Evolutionary conservation across 2,888 invertebrate genomes (phyloP).

Genomic region (Desoria tigrina): DNA sequence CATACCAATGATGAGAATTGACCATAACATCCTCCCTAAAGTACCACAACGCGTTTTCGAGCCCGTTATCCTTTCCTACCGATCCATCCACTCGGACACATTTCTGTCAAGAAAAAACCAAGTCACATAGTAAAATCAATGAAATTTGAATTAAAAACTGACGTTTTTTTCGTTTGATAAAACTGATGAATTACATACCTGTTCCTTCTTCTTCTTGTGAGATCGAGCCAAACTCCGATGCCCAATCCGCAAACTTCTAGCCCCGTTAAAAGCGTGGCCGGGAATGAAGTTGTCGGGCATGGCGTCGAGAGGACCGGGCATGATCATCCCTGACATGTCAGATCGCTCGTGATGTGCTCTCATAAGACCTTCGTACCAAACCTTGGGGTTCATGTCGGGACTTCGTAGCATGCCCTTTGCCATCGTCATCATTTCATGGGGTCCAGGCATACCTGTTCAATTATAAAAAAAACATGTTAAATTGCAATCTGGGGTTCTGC

Average conservation of each 20-base stretch:
- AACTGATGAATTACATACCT: not conserved
- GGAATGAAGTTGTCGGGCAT: slow-evolving; percentile 36
- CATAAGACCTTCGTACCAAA: slow-evolving; percentile 33
- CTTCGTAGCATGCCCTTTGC: slow-evolving; percentile 14
- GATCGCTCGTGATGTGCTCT: slow-evolving; percentile 19
- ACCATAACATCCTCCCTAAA: slow-evolving; percentile 37
- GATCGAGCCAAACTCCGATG: not conserved
- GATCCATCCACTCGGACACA: slow-evolving; percentile 8
- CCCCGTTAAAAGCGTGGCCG: slow-evolving; percentile 22
- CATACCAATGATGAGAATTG: slow-evolving; percentile 39
- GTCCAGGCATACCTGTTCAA: slow-evolving; percentile 20
- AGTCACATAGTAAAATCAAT: not conserved
- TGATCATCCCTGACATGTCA: slow-evolving; percentile 26
- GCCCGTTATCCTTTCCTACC: slow-evolving; percentile 24
- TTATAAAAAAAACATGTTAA: not conserved
- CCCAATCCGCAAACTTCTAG: too few relatives aligned
- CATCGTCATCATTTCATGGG: slow-evolving; percentile 25
- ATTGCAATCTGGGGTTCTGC: not conserved
- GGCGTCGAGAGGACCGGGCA: slow-evolving; percentile 31
- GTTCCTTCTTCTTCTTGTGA: not conserved
- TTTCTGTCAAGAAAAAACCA: too few relatives aligned
- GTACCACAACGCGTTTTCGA: slow-evolving; percentile 40
- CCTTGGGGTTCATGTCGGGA: slow-evolving; percentile 29
- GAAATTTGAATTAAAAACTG: not conserved
- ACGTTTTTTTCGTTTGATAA: too few relatives aligned